Evolutionary conservation across 2,113 vertebrate genomes (phyloP).

Genomic region (Vulpes lagopus): DNA sequence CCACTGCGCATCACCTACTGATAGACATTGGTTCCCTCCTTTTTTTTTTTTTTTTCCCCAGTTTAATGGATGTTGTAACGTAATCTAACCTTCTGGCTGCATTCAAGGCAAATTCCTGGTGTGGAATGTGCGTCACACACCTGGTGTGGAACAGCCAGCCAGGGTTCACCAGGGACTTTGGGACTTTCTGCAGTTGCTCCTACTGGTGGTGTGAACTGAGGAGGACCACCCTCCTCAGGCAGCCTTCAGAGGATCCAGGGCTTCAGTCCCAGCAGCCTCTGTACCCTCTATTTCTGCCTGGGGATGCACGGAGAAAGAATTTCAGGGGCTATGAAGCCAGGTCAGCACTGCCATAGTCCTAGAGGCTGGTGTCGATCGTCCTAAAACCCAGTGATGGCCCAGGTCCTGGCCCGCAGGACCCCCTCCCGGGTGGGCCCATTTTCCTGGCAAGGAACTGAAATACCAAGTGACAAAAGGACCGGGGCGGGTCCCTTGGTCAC

Average conservation of each 20-base stretch:
- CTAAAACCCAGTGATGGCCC: not conserved
- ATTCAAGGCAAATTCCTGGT: not conserved
- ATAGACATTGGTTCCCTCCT: not conserved
- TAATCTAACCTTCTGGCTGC: not conserved
- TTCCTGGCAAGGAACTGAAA: not conserved
- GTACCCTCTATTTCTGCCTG: not conserved
- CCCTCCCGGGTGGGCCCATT: not conserved
- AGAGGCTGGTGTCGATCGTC: not conserved
- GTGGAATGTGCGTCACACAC: not conserved
- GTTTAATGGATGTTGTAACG: not conserved
- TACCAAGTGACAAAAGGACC: not conserved
- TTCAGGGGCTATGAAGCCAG: not conserved
- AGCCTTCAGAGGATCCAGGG: not conserved
- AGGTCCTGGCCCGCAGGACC: not conserved
- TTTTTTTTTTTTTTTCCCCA: rapidly evolving
- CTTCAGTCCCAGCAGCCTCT: not conserved
- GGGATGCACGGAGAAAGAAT: not conserved
- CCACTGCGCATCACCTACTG: not conserved
- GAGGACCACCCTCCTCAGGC: not conserved
- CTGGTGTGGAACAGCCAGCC: rapidly evolving
- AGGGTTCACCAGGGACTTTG: not conserved
- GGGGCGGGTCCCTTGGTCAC: not conserved
- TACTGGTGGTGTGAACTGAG: rapidly evolving
- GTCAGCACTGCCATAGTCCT: not conserved
- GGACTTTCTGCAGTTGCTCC: not conserved